phyloP scores from a whole-genome alignment of 2,797 vertebrate genomes.

The Phoxinus dragarum region DNA sequence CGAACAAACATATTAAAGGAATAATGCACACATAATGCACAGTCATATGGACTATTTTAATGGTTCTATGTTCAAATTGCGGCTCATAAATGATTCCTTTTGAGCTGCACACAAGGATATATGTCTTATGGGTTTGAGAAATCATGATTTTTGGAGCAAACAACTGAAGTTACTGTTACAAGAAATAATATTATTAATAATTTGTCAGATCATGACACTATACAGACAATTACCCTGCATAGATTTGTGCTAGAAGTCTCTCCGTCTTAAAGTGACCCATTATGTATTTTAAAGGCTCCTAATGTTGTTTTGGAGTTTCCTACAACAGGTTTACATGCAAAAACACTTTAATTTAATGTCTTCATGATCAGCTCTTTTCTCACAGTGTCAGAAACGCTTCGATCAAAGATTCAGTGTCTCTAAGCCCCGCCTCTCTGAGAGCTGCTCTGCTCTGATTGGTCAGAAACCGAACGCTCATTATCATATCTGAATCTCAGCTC shows the following conservation, averaged over 20 bases:
- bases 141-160: neutral
- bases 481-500: neutral
- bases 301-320: neutral
- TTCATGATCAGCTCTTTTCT: neutral
- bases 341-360: accelerated
- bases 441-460: neutral
- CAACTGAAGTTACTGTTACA: neutral
- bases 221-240: conserved; percentile 4
- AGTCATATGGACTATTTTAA: too few species aligned
- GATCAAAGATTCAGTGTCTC: neutral
- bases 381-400: neutral
- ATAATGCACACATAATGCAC: neutral
- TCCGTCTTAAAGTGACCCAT: neutral
- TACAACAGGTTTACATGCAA: neutral
- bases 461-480: neutral
- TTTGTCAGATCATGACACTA: neutral
- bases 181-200: neutral
- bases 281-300: neutral
- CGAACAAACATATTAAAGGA: neutral
- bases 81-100: neutral
- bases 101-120: neutral
- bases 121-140: neutral
- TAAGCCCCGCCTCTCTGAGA: neutral
- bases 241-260: conserved; percentile 27
- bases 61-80: neutral